These are phyloP conservation scores for Aspidiotus rigidus DNA, from an alignment of 2,888 invertebrate genomes.

Conservation along the genomic window DNA sequence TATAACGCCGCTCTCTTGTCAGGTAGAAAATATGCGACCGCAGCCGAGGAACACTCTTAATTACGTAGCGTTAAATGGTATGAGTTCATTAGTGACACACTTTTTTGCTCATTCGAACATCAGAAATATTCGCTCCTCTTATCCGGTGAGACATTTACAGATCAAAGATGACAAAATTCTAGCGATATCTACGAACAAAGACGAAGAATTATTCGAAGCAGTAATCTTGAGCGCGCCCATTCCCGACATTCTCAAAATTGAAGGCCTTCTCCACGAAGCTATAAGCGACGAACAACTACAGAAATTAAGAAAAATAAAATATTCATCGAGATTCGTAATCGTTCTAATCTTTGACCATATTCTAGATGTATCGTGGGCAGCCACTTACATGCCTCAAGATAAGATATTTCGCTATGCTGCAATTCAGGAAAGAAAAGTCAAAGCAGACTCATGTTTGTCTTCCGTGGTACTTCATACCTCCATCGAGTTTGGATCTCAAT, in stretches of 20 bases:
- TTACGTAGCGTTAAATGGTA: conserved; percentile 33
- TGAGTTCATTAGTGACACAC: conserved; percentile 31
- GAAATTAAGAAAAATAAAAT: conserved; percentile 30
- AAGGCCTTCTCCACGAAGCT: conserved; percentile 13
- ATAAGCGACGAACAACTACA: conserved; percentile 4
- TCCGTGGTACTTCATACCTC: conserved; percentile 34
- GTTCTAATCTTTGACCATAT: conserved; percentile 31
- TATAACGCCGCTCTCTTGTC: conserved; percentile 18
- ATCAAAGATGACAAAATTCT: conserved; percentile 13
- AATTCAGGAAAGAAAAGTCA: conserved; percentile 34
- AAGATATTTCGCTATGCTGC: conserved; percentile 32
- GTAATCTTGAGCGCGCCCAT: conserved; percentile 32
- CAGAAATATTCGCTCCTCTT: conserved; percentile 16
- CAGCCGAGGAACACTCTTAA: not conserved
- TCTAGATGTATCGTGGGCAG: conserved; percentile 29
- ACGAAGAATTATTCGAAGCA: conserved; percentile 27
- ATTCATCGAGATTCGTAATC: conserved; percentile 29
- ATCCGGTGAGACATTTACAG: conserved; percentile 15
- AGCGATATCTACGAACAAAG: conserved; percentile 17
- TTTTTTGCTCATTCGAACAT: conserved; percentile 27
- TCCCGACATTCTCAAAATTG: conserved; percentile 33
- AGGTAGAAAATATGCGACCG: conserved; percentile 17
- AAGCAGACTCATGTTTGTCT: conserved; percentile 6
- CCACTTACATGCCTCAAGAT: conserved; percentile 25
- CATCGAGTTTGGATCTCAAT: conserved; percentile 30